phyloP scores from a whole-genome alignment of 2,797 vertebrate species.

The Molothrus ater region DNA sequence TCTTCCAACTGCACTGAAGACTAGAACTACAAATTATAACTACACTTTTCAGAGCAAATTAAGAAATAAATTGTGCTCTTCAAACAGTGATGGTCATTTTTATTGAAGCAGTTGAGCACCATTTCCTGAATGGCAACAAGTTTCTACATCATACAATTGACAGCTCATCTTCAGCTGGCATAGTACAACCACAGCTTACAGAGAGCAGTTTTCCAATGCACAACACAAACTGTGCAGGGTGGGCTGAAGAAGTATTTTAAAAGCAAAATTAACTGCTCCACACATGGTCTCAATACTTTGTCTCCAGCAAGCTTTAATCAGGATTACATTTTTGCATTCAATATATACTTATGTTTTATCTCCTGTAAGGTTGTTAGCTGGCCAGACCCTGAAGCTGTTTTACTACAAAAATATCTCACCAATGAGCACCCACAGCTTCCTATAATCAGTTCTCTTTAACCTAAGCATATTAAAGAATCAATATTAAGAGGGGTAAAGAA shows the following conservation, averaged over 20 bases:
- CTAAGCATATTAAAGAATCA: constrained; percentile 36
- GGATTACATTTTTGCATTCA: background rate
- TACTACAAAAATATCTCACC: constrained; percentile 24
- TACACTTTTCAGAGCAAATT: background rate
- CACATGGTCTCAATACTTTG: background rate
- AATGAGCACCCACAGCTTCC: background rate
- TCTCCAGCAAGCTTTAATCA: background rate
- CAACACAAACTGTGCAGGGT: background rate
- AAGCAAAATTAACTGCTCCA: background rate
- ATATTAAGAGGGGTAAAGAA: constrained; percentile 7
- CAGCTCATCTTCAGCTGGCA: background rate
- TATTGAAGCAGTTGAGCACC: background rate
- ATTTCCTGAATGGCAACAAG: background rate
- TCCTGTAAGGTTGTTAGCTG: background rate
- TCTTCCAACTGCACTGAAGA: background rate
- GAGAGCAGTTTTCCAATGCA: background rate
- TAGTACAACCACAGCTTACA: background rate
- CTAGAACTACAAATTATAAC: background rate
- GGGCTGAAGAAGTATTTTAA: background rate
- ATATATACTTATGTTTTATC: background rate
- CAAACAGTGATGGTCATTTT: background rate
- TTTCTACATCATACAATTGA: background rate
- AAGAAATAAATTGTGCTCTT: background rate
- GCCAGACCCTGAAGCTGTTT: background rate
- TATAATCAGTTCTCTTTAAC: constrained; percentile 24